These are phyloP conservation scores for Trachythela sp. DNA, from an alignment of 64 coral and sea anemone species.

Conservation along the genomic window DNA sequence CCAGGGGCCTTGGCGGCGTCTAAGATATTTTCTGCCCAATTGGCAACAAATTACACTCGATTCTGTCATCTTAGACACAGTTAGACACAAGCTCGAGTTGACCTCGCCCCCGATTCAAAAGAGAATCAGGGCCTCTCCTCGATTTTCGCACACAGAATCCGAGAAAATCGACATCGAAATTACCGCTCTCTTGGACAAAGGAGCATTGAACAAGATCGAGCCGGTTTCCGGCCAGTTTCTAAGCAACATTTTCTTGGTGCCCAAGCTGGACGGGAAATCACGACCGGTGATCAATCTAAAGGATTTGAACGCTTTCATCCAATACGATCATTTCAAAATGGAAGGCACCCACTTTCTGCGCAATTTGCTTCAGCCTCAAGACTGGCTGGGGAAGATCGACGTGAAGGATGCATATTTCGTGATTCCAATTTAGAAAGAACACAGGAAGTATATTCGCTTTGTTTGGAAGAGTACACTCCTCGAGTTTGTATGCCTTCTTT, in stretches of 20 bases:
- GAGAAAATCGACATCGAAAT: conserved; percentile 32
- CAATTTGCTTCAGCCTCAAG: not conserved
- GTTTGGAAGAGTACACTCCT: not conserved
- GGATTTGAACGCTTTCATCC: conserved; percentile 29
- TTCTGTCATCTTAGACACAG: not conserved
- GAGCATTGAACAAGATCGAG: not conserved
- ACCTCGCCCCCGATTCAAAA: conserved; percentile 14
- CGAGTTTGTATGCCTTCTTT: not conserved
- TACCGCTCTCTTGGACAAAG: not conserved
- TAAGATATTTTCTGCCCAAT: conserved; percentile 28
- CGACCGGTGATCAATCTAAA: conserved; percentile 40
- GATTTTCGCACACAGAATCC: conserved; percentile 2
- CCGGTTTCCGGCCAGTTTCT: conserved; percentile 28
- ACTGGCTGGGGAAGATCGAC: not conserved
- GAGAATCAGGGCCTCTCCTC: not conserved
- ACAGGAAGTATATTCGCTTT: not conserved
- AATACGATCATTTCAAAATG: conserved; percentile 40
- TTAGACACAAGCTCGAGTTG: conserved; percentile 29
- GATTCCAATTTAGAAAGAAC: not conserved
- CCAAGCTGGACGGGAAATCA: conserved; percentile 27
- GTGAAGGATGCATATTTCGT: not conserved
- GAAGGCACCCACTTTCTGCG: not conserved
- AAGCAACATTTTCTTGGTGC: conserved; percentile 36
- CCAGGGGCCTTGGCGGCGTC: conserved; percentile 5
- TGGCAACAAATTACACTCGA: conserved; percentile 36